Evolutionary conservation across 2,113 vertebrate genomes (phyloP).

Genomic region (Larimichthys polyactis): DNA sequence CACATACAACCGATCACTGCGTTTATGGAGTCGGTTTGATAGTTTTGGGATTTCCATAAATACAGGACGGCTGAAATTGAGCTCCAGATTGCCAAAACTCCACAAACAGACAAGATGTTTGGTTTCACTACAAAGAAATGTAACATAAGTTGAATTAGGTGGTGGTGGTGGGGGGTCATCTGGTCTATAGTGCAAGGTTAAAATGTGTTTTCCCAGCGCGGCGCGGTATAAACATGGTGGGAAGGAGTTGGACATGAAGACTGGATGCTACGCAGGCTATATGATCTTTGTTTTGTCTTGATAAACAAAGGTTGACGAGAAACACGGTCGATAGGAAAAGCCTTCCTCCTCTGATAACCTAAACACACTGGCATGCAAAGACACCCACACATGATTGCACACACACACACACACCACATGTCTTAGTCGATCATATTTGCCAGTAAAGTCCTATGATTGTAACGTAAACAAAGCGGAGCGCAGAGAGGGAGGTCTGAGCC

Average conservation of each 20-base stretch:
- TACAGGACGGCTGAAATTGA: too few species aligned
- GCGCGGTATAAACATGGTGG: background rate
- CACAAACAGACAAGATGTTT: too few species aligned
- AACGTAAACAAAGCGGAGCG: slow-evolving; percentile 58
- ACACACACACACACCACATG: slow-evolving; percentile 65
- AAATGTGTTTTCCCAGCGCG: background rate
- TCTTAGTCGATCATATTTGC: slow-evolving; percentile 44
- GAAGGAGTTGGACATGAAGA: slow-evolving; percentile 1
- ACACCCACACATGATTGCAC: slow-evolving; percentile 62
- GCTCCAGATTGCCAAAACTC: too few species aligned
- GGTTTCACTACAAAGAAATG: background rate
- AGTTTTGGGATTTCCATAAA: too few species aligned
- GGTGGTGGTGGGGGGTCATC: background rate
- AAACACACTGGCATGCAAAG: slow-evolving; percentile 82
- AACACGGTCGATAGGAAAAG: slow-evolving; percentile 86
- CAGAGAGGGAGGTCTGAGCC: slow-evolving; percentile 45
- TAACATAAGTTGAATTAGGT: background rate
- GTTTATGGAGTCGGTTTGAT: too few species aligned
- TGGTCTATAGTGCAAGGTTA: background rate
- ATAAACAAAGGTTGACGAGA: slow-evolving; percentile 87
- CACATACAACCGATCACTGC: too few species aligned
- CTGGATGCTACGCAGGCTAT: slow-evolving; percentile 72
- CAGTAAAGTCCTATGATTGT: slow-evolving; percentile 54
- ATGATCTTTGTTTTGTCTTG: slow-evolving; percentile 87
- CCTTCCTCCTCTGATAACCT: slow-evolving; percentile 86